Evolutionary conservation across 1,140 invertebrate species (phyloP).

Genomic region (Sitophilus oryzae): DNA sequence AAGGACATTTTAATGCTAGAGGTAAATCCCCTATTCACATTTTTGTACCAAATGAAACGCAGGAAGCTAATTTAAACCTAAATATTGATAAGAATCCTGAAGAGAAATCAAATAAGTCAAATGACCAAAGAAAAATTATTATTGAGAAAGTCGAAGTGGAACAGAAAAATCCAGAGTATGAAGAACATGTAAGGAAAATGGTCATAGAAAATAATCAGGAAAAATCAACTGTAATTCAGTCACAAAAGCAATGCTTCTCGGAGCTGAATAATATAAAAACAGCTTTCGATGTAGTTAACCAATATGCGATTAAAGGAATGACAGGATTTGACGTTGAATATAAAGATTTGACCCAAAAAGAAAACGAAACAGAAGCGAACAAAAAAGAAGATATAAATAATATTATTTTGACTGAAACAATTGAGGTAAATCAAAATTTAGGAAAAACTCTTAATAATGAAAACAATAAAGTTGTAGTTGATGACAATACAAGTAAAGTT

Average conservation of each 20-base stretch:
- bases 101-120: conserved; percentile 2
- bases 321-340: conserved; percentile 10
- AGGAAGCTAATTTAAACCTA: conserved; percentile 2
- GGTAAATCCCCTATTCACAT: conserved; percentile 34
- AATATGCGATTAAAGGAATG: conserved; percentile 19
- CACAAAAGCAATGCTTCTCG: conserved; percentile 35
- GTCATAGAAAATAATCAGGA: conserved; percentile 23
- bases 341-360: conserved; percentile 13
- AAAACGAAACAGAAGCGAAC: neutral
- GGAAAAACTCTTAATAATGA: no score
- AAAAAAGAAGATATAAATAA: neutral
- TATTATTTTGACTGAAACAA: neutral
- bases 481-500: neutral
- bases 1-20: conserved; percentile 40
- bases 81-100: no score
- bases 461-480: neutral
- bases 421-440: no score
- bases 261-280: conserved; percentile 36
- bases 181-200: conserved; percentile 32
- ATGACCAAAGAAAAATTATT: conserved; percentile 20
- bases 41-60: conserved; percentile 33
- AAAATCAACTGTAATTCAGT: conserved; percentile 28
- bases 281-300: conserved; percentile 28
- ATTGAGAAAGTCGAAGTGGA: conserved; percentile 23
- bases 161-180: conserved; percentile 28